Conservation (phyloP, 1,140 invertebrate genomes). For the Adelges cooleyi region DNA sequence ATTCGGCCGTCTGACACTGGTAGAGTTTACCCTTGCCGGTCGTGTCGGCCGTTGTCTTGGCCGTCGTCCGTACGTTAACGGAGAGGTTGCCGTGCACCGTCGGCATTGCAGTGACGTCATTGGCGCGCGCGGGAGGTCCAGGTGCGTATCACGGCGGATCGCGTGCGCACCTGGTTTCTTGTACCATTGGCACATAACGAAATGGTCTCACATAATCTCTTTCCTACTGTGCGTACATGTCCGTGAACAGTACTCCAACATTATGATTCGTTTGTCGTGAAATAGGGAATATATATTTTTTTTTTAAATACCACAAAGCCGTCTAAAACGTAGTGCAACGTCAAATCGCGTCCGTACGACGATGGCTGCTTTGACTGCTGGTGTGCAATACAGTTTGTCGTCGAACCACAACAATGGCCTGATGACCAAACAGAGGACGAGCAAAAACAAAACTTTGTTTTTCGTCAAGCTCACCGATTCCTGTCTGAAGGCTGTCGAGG, state of each 20-base stretch:
- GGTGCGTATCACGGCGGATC: conserved; percentile 9
- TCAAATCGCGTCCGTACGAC: background rate
- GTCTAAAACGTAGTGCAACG: background rate
- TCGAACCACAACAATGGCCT: conserved; percentile 29
- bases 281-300: background rate
- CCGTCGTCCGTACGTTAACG: too few relatives aligned
- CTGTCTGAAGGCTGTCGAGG: conserved; percentile 19
- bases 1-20: too few relatives aligned
- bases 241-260: background rate
- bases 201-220: conserved; percentile 23
- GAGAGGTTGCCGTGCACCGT: too few relatives aligned
- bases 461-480: conserved; percentile 30
- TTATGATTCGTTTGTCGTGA: conserved; percentile 18
- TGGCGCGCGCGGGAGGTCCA: background rate
- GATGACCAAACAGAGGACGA: conserved; percentile 16
- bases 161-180: conserved; percentile 13
- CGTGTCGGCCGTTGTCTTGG: too few relatives aligned
- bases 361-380: conserved; percentile 19
- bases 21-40: too few relatives aligned
- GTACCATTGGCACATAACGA: conserved; percentile 15
- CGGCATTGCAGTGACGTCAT: conserved; percentile 6
- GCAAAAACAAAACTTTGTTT: conserved; percentile 25
- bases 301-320: background rate
- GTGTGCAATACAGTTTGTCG: conserved; percentile 23
- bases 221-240: conserved; percentile 11